A percentile compares a stretch with the other conserved stretches of the same genome.
Conservation (phyloP, 2,797 vertebrate genomes). For the Limnodromus scolopaceus region DNA sequence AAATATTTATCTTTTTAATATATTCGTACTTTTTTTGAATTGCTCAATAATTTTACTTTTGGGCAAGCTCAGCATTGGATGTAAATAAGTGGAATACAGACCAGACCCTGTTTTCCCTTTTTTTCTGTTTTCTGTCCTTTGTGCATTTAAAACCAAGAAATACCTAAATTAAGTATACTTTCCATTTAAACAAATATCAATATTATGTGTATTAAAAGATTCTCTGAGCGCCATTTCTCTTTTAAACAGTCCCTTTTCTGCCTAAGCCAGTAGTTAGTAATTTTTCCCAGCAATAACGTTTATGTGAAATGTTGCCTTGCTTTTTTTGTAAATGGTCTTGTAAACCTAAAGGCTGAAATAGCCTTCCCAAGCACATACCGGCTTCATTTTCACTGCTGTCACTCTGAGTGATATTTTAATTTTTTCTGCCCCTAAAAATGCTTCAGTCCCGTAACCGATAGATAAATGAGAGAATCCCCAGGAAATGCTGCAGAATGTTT, state of each 20-base stretch:
- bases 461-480: slow-evolving; percentile 77
- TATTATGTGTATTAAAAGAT: not conserved
- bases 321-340: slow-evolving; percentile 24
- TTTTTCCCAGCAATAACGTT: slow-evolving; percentile 12
- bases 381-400: slow-evolving; percentile 75
- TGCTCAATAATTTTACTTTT: not conserved
- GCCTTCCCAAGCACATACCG: not conserved
- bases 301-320: not conserved
- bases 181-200: not conserved
- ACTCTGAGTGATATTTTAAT: slow-evolving; percentile 81
- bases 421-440: slow-evolving; percentile 77
- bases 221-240: not conserved
- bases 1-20: not conserved
- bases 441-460: slow-evolving; percentile 59
- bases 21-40: not conserved
- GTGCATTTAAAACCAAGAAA: not conserved
- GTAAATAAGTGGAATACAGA: not conserved
- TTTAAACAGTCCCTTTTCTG: not conserved
- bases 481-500: slow-evolving; percentile 75
- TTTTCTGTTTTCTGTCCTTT: not conserved
- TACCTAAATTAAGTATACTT: not conserved
- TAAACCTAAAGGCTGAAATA: slow-evolving; percentile 31
- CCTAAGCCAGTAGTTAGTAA: not conserved
- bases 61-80: not conserved
- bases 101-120: not conserved